Evolutionary conservation across 2,888 invertebrate genomes (phyloP), one percentile per base, ranked within the genome.

Genomic region (Acronicta leporina): DNA sequence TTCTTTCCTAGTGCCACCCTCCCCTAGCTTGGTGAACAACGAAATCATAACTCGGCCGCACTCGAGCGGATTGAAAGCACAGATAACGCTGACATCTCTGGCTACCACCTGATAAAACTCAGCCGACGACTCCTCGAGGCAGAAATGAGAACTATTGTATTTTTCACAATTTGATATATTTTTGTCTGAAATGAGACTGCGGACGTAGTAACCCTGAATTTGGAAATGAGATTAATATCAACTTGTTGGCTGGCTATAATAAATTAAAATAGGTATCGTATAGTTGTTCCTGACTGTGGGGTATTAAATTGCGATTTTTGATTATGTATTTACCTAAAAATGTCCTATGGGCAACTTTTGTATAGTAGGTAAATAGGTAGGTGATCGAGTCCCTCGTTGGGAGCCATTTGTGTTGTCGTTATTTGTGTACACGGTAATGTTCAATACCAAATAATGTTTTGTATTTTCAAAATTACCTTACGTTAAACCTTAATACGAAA

Each of bases 41-140:
- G 68, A 76, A 82, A 87, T 85, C 83, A 84, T 86, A 87, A 84
- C 82, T 79, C 69, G 74, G 73, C 71, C 73, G 68, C 75, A 77
- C 65, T 78, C 72, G 70, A 67, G 78, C 62, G 71, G 73, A 78
- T 77, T 80, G 79, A 75, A 79, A 79, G 65, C 66, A 66, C 63
- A 78, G 83, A 81, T 81, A 81, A 70, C 68, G 63, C 48, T 63
- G 67, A 75, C 69, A 60, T 70, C 65, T 67, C 65, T 49, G 64
- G 56, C 56, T 61, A 64, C 57, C 78, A 77, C 75, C 78, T 69
- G 71, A 74, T 79, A 76, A 71, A 62, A 55, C 44, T 50, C 58
- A 48, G 14, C 35, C 57, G 41, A 35, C 47, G 30, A 48, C 27
- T 53, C 48, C 25, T 27, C 54, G 54, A 57, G 46, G 59, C 61